A percentile compares a stretch with the other conserved stretches of the same genome.
Conservation (phyloP, 2,888 invertebrate species). For the Frankliniella intonsa region DNA sequence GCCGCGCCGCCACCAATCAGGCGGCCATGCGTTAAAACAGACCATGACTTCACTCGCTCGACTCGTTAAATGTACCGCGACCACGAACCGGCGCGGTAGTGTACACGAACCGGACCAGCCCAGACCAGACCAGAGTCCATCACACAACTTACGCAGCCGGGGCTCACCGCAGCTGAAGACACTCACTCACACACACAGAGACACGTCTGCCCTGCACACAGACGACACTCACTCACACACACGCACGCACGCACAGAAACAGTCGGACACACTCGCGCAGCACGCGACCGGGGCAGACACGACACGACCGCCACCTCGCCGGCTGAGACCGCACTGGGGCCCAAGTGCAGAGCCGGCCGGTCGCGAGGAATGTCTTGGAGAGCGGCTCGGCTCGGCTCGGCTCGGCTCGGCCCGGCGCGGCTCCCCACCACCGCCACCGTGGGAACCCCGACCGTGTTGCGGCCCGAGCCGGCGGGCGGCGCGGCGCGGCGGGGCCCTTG, state of each 20-base stretch:
- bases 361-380: conserved; percentile 12
- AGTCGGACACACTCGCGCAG: background rate
- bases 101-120: no score
- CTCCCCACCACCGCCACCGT: background rate
- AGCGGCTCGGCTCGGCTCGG: background rate
- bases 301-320: background rate
- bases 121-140: no score
- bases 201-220: background rate
- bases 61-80: no score
- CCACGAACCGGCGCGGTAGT: no score
- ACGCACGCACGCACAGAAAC: background rate
- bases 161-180: background rate
- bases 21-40: no score
- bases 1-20: no score
- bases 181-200: background rate
- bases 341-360: background rate
- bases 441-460: background rate
- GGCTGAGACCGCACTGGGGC: conserved; percentile 2
- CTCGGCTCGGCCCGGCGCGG: background rate
- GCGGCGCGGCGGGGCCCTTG: background rate
- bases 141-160: background rate
- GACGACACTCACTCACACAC: background rate
- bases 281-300: background rate
- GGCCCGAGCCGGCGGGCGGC: background rate
- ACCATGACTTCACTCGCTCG: no score